Evolutionary conservation across 2,113 vertebrate genomes (phyloP).

Genomic region (Ploceus nigricollis): DNA sequence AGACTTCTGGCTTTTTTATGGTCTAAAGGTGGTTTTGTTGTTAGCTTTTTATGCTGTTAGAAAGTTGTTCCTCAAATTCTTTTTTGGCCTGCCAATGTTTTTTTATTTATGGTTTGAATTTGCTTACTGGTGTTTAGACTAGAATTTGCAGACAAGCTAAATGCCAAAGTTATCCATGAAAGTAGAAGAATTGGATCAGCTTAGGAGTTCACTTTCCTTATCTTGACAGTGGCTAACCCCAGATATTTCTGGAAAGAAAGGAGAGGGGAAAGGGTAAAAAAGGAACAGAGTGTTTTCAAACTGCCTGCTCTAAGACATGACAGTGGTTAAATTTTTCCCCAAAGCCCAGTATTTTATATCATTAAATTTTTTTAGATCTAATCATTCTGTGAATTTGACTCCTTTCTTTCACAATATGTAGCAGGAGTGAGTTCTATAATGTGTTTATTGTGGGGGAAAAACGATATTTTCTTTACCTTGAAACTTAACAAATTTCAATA

Average conservation of each 20-base stretch:
- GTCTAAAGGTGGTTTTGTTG: neutral
- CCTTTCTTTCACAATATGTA: neutral
- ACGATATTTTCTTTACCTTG: neutral
- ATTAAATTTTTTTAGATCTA: neutral
- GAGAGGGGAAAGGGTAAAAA: neutral
- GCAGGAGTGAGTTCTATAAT: neutral
- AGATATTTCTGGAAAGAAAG: neutral
- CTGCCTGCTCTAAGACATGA: neutral
- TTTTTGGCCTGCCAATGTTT: neutral
- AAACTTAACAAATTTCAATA: neutral
- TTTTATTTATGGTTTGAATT: conserved; percentile 37
- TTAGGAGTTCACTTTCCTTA: conserved; percentile 21
- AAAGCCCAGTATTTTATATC: neutral
- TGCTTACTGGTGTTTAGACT: conserved; percentile 37
- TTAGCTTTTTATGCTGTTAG: neutral
- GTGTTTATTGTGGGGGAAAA: neutral
- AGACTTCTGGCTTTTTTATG: neutral
- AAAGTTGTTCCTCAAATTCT: neutral
- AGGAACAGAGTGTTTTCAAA: neutral
- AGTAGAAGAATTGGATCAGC: neutral
- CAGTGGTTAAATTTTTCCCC: neutral
- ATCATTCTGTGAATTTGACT: neutral
- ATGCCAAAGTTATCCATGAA: conserved; percentile 30
- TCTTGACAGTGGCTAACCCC: neutral
- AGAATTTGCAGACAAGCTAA: conserved; percentile 43